Evolutionary conservation across 2,797 vertebrate genomes (phyloP).

Genomic region (Alfaro cultratus): DNA sequence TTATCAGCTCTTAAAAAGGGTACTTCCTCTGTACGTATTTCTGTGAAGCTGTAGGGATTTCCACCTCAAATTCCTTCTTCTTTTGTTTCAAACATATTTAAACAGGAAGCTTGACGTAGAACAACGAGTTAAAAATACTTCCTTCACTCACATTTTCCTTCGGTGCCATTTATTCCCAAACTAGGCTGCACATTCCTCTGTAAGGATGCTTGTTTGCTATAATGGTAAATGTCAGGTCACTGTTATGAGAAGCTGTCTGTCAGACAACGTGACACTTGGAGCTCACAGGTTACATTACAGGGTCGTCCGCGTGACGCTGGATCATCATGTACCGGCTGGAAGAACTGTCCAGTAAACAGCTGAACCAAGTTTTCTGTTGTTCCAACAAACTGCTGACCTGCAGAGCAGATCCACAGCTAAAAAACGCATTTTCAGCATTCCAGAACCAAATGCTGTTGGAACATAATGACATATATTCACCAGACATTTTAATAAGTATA

Average conservation of each 20-base stretch:
- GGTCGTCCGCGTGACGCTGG: not conserved
- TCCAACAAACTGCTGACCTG: not conserved
- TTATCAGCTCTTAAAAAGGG: constrained; percentile 10
- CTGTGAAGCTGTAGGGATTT: constrained; percentile 35
- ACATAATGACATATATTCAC: no score
- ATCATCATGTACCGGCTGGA: not conserved
- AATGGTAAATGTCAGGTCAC: constrained; percentile 29
- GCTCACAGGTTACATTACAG: constrained; percentile 32
- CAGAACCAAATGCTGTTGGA: no score
- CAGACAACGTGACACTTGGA: not conserved
- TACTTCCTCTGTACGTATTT: constrained; percentile 8
- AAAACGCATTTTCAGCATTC: constrained; percentile 6
- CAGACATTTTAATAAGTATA: no score
- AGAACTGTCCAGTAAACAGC: constrained; percentile 4
- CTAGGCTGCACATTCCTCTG: not conserved
- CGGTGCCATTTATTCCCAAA: constrained; percentile 10
- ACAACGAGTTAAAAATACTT: constrained; percentile 50
- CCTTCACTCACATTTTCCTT: constrained; percentile 28
- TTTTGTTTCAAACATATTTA: constrained; percentile 42
- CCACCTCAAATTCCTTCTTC: constrained; percentile 51
- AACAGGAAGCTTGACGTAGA: constrained; percentile 56
- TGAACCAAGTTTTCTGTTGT: constrained; percentile 32
- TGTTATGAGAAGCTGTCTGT: constrained; percentile 7
- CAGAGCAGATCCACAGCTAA: not conserved
- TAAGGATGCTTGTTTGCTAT: not conserved